Evolutionary conservation across 1,140 invertebrate genomes (phyloP).

Genomic region (Hormaphis cornu): DNA sequence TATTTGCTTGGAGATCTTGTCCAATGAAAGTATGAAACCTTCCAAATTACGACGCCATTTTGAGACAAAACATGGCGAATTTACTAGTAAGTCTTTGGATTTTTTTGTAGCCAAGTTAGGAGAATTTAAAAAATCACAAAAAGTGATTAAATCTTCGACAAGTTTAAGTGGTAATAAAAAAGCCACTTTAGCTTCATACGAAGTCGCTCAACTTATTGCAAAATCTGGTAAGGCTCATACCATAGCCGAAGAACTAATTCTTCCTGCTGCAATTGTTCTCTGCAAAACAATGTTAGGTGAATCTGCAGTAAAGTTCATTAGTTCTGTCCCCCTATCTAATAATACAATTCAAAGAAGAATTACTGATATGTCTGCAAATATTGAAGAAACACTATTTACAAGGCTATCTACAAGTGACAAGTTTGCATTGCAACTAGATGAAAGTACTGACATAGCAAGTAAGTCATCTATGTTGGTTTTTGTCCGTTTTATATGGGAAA

Average conservation of each 20-base stretch:
- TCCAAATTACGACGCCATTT: constrained; percentile 29
- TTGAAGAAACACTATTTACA: neutral
- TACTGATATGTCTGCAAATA: neutral
- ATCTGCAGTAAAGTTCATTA: neutral
- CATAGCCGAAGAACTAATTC: constrained; percentile 35
- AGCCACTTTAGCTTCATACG: constrained; percentile 13
- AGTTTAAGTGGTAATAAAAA: neutral
- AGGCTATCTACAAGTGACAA: neutral
- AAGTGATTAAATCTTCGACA: neutral
- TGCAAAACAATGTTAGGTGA: constrained; percentile 7
- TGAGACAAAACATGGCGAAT: constrained; percentile 26
- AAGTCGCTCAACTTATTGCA: constrained; percentile 39
- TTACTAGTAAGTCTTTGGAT: constrained; percentile 5
- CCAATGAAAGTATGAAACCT: constrained; percentile 29
- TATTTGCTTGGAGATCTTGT: constrained; percentile 22
- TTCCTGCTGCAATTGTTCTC: constrained; percentile 1
- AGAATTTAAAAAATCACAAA: constrained; percentile 17
- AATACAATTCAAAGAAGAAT: neutral
- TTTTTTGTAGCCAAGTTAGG: constrained; percentile 17
- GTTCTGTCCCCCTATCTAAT: neutral
- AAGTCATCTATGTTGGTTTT: neutral
- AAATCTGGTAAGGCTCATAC: constrained; percentile 34
- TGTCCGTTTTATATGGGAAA: neutral
- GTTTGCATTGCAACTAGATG: constrained; percentile 2
- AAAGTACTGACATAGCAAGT: neutral